Conservation (phyloP, 2,113 vertebrate genomes). For the Henicopernis longicauda region DNA sequence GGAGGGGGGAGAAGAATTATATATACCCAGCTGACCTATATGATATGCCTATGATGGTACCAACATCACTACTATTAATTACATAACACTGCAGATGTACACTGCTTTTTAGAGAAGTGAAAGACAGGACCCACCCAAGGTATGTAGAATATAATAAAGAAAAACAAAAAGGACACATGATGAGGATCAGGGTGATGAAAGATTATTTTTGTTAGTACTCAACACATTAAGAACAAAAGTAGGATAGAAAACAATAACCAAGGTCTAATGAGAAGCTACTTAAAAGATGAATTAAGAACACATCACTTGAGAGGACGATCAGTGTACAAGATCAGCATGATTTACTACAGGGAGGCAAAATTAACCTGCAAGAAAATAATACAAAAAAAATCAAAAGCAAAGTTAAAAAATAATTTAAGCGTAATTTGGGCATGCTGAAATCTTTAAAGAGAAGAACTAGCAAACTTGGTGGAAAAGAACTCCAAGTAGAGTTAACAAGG, state of each 20-base stretch:
- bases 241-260: not conserved
- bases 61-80: not conserved
- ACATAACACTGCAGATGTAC: constrained; percentile 32
- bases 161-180: not conserved
- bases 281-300: not conserved
- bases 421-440: not conserved
- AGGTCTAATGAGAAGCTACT: not conserved
- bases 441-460: not conserved
- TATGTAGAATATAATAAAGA: not conserved
- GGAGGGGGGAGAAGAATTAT: not conserved
- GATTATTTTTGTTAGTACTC: not conserved
- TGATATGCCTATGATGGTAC: not conserved
- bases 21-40: not conserved
- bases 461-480: not conserved
- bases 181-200: not conserved
- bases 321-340: not conserved
- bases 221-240: not conserved
- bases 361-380: not conserved
- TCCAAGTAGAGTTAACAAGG: not conserved
- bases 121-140: not conserved
- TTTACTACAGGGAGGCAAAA: not conserved
- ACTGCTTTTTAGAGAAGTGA: not conserved
- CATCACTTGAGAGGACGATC: not conserved
- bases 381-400: not conserved
- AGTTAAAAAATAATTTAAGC: not conserved